phyloP scores from a whole-genome alignment of 2,888 invertebrate species.

The Ochropleura plecta region DNA sequence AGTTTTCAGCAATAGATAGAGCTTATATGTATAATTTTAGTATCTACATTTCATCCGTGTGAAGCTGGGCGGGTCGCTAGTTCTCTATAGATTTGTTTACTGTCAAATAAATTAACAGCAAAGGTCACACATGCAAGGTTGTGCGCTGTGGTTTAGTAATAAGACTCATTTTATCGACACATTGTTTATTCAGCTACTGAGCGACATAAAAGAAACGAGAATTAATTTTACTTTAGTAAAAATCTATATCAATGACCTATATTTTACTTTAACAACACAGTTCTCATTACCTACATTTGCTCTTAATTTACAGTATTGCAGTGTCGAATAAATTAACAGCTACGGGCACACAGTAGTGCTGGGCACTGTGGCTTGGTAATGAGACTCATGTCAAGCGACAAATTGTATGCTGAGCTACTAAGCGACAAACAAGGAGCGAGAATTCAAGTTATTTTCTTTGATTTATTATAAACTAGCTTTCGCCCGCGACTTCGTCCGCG shows the following conservation, averaged over 20 bases:
- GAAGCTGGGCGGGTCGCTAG: too few relatives aligned
- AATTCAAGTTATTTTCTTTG: background rate
- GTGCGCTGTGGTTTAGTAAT: constrained; percentile 78
- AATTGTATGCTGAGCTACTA: constrained; percentile 53
- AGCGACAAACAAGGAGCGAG: constrained; percentile 15
- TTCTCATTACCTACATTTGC: constrained; percentile 53
- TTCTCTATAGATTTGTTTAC: too few relatives aligned
- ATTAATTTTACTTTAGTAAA: background rate
- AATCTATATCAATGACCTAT: background rate
- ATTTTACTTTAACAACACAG: background rate
- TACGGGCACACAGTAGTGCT: constrained; percentile 26
- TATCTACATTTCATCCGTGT: too few relatives aligned
- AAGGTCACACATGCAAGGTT: constrained; percentile 23
- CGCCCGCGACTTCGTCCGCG: too few relatives aligned
- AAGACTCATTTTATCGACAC: constrained; percentile 73
- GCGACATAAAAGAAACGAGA: background rate
- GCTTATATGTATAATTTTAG: too few relatives aligned
- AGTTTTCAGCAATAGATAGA: too few relatives aligned
- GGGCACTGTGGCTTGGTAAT: constrained; percentile 78
- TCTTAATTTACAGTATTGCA: constrained; percentile 37
- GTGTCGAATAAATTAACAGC: constrained; percentile 49
- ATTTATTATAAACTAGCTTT: too few relatives aligned
- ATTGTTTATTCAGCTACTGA: constrained; percentile 52
- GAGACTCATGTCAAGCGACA: constrained; percentile 73
- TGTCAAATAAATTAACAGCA: constrained; percentile 48